A percentile compares a stretch with the other conserved stretches of the same genome.
These are phyloP conservation scores for Balearica regulorum DNA, from an alignment of 2,797 vertebrate genomes.

Conservation along the genomic window DNA sequence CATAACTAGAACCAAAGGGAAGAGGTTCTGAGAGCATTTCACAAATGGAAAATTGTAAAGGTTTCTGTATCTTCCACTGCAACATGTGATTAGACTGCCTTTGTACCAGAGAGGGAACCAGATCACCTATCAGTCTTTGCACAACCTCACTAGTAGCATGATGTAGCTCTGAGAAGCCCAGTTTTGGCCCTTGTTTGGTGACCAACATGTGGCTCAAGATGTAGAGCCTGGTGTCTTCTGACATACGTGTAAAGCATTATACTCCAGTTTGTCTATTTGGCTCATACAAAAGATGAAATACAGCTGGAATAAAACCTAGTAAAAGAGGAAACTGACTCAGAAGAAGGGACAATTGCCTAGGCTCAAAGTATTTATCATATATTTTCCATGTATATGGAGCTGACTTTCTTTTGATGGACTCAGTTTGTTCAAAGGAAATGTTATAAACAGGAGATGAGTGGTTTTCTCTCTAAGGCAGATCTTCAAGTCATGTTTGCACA, in stretches of 20 bases:
- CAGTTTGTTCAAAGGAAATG: not conserved
- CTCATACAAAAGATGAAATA: not conserved
- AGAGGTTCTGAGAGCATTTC: not conserved
- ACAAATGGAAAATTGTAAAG: not conserved
- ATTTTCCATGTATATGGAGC: not conserved
- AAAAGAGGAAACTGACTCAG: not conserved
- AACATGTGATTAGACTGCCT: not conserved
- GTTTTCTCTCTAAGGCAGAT: not conserved
- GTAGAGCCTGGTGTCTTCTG: not conserved
- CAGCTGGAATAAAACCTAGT: not conserved
- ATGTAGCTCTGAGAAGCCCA: not conserved
- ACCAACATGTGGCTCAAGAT: not conserved
- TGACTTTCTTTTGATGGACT: not conserved
- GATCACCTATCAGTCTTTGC: not conserved
- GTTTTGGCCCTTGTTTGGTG: not conserved
- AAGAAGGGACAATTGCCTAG: not conserved
- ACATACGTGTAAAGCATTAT: not conserved
- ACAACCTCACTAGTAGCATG: not conserved
- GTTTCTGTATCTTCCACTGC: not conserved
- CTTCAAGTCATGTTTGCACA: not conserved
- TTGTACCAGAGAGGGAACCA: not conserved
- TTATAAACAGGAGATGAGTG: not conserved
- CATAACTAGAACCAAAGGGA: not conserved
- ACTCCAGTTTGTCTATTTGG: not conserved
- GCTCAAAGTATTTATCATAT: not conserved